Evolutionary conservation across 2,113 vertebrate species (phyloP), one percentile per base, ranked within the genome.

Genomic region (Triplophysa rosa): DNA sequence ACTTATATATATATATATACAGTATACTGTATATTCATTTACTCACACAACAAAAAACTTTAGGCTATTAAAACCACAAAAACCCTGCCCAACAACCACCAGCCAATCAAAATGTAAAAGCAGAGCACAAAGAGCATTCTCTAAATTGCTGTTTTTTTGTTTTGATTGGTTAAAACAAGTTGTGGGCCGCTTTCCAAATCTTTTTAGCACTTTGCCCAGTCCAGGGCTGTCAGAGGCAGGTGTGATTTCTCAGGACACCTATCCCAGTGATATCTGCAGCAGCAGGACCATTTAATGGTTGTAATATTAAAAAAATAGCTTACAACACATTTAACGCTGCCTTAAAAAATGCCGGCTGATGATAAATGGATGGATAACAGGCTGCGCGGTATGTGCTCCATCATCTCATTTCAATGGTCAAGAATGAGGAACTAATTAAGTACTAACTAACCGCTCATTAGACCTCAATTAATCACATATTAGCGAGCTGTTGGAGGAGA

Each of bases 381-480:
- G 16, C 70, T 79, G 80, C 80, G 76, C 79, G 75, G 70, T 63
- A 49, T 78, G 81, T 69, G 80, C 83, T 84, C 83, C 77, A 84
- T 84, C 83, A 84, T 84, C 69, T 82, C 66, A 77, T 84, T 84
- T 70, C 80, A 67, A 45, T 78, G 80, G 80, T 84, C 83, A 84
- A 84, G 83, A 77, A 78, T 82, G 80, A 84, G 83, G 83, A 79
- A 79, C 83, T 84, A 84, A 84, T 84, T 84, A 84, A 79, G 83
- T 82, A 77, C 83, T 84, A 84, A 84, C 83, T 82, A 84, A 84
- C 80, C 74, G 71, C 80, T 81, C 78, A 84, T 84, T 84, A 84
- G 77, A 68, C 80, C 66, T 82, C 83, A 73, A 84, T 84, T 84
- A 84, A 84, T 84, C 83, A 84, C 77, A 80, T 84, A 84, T 84